phyloP scores from a whole-genome alignment of 1,140 invertebrate species.

The Kradibia gibbosae region DNA sequence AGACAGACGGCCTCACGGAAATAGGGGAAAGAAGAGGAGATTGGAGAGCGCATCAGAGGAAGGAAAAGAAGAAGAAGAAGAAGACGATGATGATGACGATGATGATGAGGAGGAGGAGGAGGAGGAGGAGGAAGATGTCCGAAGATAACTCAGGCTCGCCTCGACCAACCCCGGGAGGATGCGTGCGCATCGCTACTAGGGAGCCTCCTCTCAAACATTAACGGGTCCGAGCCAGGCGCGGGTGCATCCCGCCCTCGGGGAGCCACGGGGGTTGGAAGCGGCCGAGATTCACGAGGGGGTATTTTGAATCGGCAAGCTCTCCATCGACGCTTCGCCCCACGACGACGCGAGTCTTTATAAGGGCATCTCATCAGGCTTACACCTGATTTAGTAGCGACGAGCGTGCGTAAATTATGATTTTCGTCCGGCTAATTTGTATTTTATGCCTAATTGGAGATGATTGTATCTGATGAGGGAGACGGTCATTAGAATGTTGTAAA shows the following conservation, averaged over 20 bases:
- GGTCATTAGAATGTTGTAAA: constrained; percentile 15
- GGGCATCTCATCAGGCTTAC: constrained; percentile 22
- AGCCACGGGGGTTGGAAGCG: background rate
- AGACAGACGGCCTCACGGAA: constrained; percentile 25
- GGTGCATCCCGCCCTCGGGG: background rate
- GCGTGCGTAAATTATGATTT: constrained; percentile 10
- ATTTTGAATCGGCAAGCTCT: background rate
- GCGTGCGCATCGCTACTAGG: background rate
- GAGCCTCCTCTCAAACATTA: constrained; percentile 5
- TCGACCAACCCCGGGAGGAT: background rate
- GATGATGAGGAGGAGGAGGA: too few relatives aligned
- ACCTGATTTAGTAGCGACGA: constrained; percentile 9
- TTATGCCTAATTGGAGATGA: constrained; percentile 23
- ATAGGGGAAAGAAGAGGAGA: constrained; percentile 30
- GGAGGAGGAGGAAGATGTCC: constrained; percentile 32
- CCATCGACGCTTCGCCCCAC: background rate
- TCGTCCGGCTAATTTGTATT: constrained; percentile 6
- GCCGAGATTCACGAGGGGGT: constrained; percentile 11
- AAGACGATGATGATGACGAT: too few relatives aligned
- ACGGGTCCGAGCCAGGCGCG: background rate
- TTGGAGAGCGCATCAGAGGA: constrained; percentile 9
- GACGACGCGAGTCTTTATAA: background rate
- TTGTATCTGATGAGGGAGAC: background rate
- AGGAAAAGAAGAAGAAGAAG: constrained; percentile 29
- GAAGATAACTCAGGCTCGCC: constrained; percentile 11